These are phyloP conservation scores for Sycophila texana DNA, from an alignment of 2,888 invertebrate genomes.

Conservation along the genomic window DNA sequence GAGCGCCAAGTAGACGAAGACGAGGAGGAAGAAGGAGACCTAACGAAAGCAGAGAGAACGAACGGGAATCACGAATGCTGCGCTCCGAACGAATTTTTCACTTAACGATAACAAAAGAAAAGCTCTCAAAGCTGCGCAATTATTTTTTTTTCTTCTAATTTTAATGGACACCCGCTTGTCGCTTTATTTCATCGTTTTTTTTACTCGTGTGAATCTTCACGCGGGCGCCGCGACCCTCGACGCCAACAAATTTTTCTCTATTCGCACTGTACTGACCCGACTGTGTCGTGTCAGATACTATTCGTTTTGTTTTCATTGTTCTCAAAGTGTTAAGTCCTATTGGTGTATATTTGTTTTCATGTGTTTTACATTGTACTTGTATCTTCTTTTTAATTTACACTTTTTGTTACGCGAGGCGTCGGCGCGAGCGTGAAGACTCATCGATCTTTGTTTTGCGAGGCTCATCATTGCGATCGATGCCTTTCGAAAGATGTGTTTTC, in stretches of 20 bases:
- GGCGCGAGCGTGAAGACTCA: conserved; percentile 44
- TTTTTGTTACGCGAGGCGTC: conserved; percentile 26
- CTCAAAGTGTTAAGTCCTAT: too few species aligned
- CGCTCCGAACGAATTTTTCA: conserved; percentile 41
- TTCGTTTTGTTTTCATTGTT: too few species aligned
- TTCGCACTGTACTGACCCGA: too few species aligned
- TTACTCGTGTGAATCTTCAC: conserved; percentile 56
- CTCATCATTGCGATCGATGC: conserved; percentile 42
- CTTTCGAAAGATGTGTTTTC: conserved; percentile 52
- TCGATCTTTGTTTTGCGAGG: conserved; percentile 34
- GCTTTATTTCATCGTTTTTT: conserved; percentile 54
- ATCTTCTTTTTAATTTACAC: conserved; percentile 1
- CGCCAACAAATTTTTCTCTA: too few species aligned
- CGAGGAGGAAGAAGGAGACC: conserved; percentile 60
- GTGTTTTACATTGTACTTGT: too few species aligned
- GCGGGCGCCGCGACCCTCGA: conserved; percentile 18
- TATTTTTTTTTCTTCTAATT: conserved; percentile 50
- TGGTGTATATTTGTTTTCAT: too few species aligned
- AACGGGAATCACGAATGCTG: conserved; percentile 49
- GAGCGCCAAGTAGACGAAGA: conserved; percentile 53
- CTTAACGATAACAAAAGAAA: neutral
- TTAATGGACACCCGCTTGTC: conserved; percentile 52
- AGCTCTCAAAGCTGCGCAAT: conserved; percentile 30
- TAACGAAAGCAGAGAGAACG: conserved; percentile 51
- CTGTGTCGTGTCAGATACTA: too few species aligned